phyloP scores from a whole-genome alignment of 2,888 invertebrate species.

The Pachliopta kotzebuea region DNA sequence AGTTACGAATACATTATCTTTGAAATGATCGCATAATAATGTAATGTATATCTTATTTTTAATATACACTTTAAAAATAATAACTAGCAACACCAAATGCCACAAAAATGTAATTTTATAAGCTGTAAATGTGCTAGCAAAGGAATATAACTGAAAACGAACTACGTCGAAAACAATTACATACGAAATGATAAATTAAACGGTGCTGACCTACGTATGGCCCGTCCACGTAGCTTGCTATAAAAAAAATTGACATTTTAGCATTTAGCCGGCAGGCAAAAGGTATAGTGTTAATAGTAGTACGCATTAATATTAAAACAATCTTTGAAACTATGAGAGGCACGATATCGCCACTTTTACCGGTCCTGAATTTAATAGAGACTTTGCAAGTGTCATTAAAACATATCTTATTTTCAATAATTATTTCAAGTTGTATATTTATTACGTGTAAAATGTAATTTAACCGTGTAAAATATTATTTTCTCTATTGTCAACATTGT shows the following conservation, averaged over 20 bases:
- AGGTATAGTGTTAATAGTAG: constrained; percentile 22
- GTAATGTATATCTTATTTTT: too few relatives aligned
- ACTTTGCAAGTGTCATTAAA: too few relatives aligned
- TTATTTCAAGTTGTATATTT: too few relatives aligned
- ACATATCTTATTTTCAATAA: too few relatives aligned
- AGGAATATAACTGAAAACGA: constrained; percentile 30
- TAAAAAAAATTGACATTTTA: constrained; percentile 65
- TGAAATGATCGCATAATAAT: neutral
- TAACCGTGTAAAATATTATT: too few relatives aligned
- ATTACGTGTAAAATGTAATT: too few relatives aligned
- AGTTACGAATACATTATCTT: neutral
- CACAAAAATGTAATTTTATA: constrained; percentile 26
- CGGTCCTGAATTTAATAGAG: too few relatives aligned
- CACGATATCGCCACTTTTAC: too few relatives aligned
- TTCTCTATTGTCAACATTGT: too few relatives aligned
- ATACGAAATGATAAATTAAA: constrained; percentile 42
- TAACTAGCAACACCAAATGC: constrained; percentile 29
- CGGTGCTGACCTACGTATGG: constrained; percentile 87
- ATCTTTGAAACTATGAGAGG: too few relatives aligned
- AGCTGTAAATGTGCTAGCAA: constrained; percentile 28
- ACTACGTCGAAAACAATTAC: constrained; percentile 54
- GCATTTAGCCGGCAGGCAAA: constrained; percentile 33
- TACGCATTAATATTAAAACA: too few relatives aligned
- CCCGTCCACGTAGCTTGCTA: constrained; percentile 91
- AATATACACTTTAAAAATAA: neutral